phyloP scores from a whole-genome alignment of 2,113 vertebrate species.

The Anarhynchus alexandrinus region DNA sequence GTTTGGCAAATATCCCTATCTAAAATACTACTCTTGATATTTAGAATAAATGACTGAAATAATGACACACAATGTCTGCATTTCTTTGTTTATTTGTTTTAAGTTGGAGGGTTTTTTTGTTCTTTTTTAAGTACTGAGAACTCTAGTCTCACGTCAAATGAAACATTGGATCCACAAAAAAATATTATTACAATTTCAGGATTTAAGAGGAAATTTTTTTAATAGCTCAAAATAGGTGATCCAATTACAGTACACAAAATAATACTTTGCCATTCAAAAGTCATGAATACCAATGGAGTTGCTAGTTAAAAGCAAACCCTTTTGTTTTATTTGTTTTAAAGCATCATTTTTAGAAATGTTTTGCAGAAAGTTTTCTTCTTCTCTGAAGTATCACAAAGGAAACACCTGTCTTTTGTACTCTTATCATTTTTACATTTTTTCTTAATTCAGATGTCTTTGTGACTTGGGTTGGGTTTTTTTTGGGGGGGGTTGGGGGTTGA shows the following conservation, averaged over 20 bases:
- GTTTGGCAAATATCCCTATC: not conserved
- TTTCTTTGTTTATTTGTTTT: not conserved
- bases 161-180: not conserved
- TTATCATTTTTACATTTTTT: not conserved
- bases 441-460: not conserved
- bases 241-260: not conserved
- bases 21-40: not conserved
- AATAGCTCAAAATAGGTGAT: not conserved
- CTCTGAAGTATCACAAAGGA: not conserved
- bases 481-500: no score
- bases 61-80: not conserved
- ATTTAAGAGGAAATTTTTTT: not conserved
- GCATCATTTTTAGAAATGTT: fast-evolving
- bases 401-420: not conserved
- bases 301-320: not conserved
- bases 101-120: not conserved
- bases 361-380: not conserved
- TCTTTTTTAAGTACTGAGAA: not conserved
- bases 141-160: not conserved
- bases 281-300: not conserved
- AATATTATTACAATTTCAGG: not conserved
- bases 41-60: not conserved
- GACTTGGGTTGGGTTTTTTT: no score
- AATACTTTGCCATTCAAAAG: not conserved
- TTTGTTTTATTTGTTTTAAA: not conserved